These are phyloP conservation scores for Axis porcinus DNA, from an alignment of 2,113 vertebrate species.

Conservation along the genomic window DNA sequence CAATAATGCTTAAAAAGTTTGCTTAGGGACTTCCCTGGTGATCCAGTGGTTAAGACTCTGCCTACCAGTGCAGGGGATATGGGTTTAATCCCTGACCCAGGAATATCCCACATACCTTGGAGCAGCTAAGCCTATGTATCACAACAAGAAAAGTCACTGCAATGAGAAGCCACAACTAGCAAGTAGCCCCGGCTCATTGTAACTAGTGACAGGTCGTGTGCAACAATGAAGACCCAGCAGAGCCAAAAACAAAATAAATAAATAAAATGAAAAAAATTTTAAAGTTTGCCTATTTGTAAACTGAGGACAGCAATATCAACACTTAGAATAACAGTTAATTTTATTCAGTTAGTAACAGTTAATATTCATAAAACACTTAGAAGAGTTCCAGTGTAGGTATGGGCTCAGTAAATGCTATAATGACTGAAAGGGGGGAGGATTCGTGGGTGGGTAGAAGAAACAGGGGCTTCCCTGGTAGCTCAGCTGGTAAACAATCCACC, in stretches of 20 bases:
- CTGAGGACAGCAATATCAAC: not conserved
- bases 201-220: not conserved
- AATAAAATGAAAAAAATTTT: not conserved
- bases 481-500: not conserved
- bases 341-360: not conserved
- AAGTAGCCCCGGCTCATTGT: not conserved
- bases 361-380: not conserved
- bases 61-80: not conserved
- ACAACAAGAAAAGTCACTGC: no score
- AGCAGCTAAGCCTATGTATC: not conserved
- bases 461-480: not conserved
- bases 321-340: not conserved
- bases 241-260: not conserved
- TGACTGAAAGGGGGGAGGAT: not conserved
- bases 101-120: not conserved
- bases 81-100: not conserved
- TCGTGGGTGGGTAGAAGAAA: not conserved
- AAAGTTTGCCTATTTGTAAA: not conserved
- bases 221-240: not conserved
- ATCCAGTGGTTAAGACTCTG: not conserved
- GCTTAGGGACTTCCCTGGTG: not conserved
- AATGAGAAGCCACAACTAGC: not conserved
- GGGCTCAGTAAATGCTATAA: not conserved
- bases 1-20: not conserved
- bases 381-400: not conserved